Evolutionary conservation across 2,888 invertebrate species (phyloP), one percentile per base, ranked within the genome.

Genomic region (Tolmerus cingulatus): DNA sequence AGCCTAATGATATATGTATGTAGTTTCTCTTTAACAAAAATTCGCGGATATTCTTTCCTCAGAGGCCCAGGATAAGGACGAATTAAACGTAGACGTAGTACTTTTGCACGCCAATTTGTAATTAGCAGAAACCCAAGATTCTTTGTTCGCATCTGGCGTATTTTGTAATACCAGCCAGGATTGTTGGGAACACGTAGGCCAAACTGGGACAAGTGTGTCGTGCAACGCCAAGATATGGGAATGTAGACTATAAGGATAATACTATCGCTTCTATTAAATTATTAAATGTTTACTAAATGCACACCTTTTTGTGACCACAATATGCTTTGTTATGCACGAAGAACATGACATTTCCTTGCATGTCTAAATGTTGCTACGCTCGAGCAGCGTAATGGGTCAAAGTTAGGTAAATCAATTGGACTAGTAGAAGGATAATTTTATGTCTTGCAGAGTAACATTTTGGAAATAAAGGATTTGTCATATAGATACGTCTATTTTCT

Each of bases 51-150:
- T 66, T 8, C 12, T 66, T 19, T 66, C 12, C 66, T 5, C 9
- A 23, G 27, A 66, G 23, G 66, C 23, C 19, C 14, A 23, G 23
- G 27, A 27, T 19, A 66, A 66, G 27, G 8, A 4, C 16, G 66
- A 84, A 87, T 87, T 87, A 87, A 87, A 55, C 86, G 23, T 19
- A 87, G 77, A 27, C 30, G 86, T 86, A 77, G 40, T 46, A 74
- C 66, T 74, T 86, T 86, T 12, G 78, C 87, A 87, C 87, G 87
- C 87, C 84, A 87, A 87, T 87, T 87, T 86, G 82, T 78, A 87
- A 87, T 87, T 87, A 87, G 84, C 9, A n/a, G 66, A 57, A 30
- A 82, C 30, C 82, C 82, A 57, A 34, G 82, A 82, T 82, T 82
- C 37, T 57, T 23, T 23, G 34, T 57, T 66, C 37, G 9, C 57